Evolutionary conservation across 2,888 invertebrate genomes (phyloP).

Genomic region (Danaus chrysippus): DNA sequence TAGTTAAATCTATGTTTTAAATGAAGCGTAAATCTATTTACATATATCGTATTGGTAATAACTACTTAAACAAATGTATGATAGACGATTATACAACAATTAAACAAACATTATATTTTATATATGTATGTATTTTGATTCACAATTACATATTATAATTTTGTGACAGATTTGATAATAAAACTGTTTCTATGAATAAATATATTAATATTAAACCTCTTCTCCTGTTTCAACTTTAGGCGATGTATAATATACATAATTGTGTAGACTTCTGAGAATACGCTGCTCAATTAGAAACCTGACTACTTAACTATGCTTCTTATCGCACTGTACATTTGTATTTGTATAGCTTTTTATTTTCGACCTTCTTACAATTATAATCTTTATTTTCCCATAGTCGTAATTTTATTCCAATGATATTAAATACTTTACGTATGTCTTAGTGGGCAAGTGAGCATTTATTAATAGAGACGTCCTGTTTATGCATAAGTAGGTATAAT

Average conservation of each 20-base stretch:
- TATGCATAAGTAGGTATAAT: too few species aligned
- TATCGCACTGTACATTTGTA: conserved; percentile 23
- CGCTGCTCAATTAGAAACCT: conserved; percentile 35
- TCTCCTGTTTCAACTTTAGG: conserved; percentile 11
- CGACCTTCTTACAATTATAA: conserved; percentile 2
- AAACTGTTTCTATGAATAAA: background rate
- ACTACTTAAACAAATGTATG: background rate
- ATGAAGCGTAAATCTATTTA: background rate
- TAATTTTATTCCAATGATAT: too few species aligned
- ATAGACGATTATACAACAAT: too few species aligned
- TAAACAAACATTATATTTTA: too few species aligned
- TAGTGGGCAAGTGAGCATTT: too few species aligned
- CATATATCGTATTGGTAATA: background rate
- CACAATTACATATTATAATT: too few species aligned
- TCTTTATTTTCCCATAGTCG: conserved; percentile 13
- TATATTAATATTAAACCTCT: background rate
- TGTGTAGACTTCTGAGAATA: conserved; percentile 39
- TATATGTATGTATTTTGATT: too few species aligned
- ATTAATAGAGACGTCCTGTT: too few species aligned
- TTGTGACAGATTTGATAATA: too few species aligned
- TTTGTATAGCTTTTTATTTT: conserved; percentile 9
- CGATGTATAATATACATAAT: conserved; percentile 27
- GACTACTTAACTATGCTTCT: conserved; percentile 21
- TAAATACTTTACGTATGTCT: too few species aligned
- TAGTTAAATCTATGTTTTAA: conserved; percentile 28